phyloP scores from a whole-genome alignment of 2,797 vertebrate species.

The Cryptoprocta ferox region DNA sequence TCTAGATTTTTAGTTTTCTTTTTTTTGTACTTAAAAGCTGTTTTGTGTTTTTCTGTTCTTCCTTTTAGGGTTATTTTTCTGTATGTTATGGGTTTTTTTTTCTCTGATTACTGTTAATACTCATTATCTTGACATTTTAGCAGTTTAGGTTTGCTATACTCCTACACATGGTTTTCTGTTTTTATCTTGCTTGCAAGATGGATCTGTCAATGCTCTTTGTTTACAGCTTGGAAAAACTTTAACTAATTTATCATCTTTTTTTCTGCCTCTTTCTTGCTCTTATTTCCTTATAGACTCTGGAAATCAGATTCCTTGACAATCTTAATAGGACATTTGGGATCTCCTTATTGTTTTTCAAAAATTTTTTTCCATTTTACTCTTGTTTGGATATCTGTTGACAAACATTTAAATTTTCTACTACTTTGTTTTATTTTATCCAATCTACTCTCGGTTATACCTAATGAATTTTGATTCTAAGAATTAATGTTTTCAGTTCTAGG shows the following conservation, averaged over 20 bases:
- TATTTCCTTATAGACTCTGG: neutral
- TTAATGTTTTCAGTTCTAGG: neutral
- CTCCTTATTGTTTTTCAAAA: neutral
- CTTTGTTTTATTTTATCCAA: neutral
- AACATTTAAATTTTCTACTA: neutral
- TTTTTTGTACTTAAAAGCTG: neutral
- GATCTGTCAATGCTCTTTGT: neutral
- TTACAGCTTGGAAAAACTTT: neutral
- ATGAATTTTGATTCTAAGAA: neutral
- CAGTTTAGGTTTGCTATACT: neutral
- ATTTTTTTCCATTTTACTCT: neutral
- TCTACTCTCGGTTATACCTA: neutral
- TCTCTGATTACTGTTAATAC: neutral
- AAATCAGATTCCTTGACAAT: neutral
- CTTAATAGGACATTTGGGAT: neutral
- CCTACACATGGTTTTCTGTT: neutral
- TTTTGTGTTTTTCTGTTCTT: neutral
- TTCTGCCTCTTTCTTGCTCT: neutral
- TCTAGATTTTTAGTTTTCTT: neutral
- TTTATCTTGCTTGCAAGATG: neutral
- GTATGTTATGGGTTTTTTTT: neutral
- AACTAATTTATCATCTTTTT: neutral
- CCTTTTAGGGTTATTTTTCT: neutral
- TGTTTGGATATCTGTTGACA: neutral
- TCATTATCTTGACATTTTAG: neutral